phyloP scores from a whole-genome alignment of 2,888 invertebrate species.

The Pimpla rufipes region DNA sequence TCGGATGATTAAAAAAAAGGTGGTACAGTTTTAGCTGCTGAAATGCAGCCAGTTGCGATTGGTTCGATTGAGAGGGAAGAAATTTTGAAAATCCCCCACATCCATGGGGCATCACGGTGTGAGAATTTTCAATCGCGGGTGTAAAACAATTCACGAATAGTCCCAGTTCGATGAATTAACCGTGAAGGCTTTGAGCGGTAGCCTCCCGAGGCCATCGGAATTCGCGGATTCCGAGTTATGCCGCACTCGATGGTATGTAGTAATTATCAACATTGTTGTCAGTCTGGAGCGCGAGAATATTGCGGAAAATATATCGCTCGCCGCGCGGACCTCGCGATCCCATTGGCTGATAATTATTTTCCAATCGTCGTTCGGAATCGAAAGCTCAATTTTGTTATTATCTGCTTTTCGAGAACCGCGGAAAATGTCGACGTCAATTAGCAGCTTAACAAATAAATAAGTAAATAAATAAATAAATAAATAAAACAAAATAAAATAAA shows the following conservation, averaged over 20 bases:
- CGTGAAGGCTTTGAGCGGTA: constrained; percentile 53
- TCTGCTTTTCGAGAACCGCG: not conserved
- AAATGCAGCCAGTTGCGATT: too few species aligned
- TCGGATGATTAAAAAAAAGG: too few species aligned
- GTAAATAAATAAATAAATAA: not conserved
- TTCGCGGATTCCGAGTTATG: constrained; percentile 84
- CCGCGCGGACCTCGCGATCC: not conserved
- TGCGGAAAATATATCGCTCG: constrained; percentile 19
- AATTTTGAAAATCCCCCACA: not conserved
- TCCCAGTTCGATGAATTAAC: constrained; percentile 63
- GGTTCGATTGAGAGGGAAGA: too few species aligned
- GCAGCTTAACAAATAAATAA: not conserved
- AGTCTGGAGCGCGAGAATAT: constrained; percentile 39
- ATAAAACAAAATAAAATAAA: not conserved
- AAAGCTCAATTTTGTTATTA: not conserved
- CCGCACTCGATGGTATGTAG: constrained; percentile 83
- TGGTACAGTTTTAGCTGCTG: too few species aligned
- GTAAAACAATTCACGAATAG: constrained; percentile 8
- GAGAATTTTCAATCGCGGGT: not conserved
- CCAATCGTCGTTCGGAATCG: too few species aligned
- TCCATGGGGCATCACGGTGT: too few species aligned
- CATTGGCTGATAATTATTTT: constrained; percentile 12
- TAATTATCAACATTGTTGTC: constrained; percentile 84
- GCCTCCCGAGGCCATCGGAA: constrained; percentile 72
- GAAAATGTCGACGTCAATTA: not conserved